A percentile compares a stretch with the other conserved stretches of the same genome.
Conservation (phyloP, 2,797 vertebrate genomes). For the Knipowitschia caucasica region DNA sequence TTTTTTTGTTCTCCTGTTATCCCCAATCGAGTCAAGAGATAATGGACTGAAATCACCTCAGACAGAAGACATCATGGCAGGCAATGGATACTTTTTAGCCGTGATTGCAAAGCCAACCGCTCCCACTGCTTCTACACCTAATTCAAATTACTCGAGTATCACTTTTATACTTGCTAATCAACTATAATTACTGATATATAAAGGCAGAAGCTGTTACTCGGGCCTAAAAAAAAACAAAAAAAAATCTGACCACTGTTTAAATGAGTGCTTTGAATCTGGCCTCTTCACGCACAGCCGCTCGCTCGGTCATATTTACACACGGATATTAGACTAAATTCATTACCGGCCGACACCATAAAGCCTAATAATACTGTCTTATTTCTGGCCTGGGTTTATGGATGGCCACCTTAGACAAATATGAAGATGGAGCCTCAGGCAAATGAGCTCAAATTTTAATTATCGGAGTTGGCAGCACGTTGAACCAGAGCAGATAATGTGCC, state of each 20-base stretch:
- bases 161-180: no score
- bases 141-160: no score
- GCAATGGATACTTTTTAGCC: no score
- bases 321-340: not conserved
- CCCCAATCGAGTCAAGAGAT: no score
- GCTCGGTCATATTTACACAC: not conserved
- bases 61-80: no score
- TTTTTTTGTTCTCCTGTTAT: no score
- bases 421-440: conserved; percentile 30
- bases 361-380: not conserved
- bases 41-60: no score
- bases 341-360: not conserved
- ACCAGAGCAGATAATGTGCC: conserved; percentile 56
- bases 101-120: no score
- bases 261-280: not conserved
- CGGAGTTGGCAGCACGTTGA: conserved; percentile 45
- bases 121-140: no score
- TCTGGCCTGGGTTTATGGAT: conserved; percentile 18
- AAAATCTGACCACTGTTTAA: not conserved
- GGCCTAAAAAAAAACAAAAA: no score
- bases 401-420: conserved; percentile 35
- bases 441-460: conserved; percentile 58
- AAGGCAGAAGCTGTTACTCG: no score
- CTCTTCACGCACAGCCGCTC: not conserved
- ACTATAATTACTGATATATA: no score